A percentile compares a stretch with the other conserved stretches of the same genome.
Evolutionary conservation across 2,888 invertebrate genomes (phyloP).

Genomic region (Arctia plantaginis): DNA sequence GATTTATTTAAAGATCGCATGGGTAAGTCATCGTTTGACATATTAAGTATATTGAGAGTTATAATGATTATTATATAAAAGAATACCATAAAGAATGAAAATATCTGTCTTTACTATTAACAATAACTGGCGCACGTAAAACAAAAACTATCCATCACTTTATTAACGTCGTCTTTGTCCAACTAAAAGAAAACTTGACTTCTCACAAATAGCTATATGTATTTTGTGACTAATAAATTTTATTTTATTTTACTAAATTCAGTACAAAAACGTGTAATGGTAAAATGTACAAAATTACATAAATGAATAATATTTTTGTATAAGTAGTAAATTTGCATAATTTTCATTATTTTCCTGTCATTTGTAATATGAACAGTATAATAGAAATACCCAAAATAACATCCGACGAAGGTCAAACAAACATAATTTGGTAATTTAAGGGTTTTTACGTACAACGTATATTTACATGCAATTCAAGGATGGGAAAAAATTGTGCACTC

Average conservation of each 20-base stretch:
- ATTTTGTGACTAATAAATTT: not conserved
- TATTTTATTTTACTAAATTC: not conserved
- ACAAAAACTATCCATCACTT: not conserved
- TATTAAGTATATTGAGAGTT: not conserved
- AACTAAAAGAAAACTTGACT: not conserved
- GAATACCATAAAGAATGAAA: not conserved
- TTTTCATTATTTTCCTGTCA: not conserved
- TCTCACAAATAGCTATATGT: not conserved
- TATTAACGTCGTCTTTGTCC: not conserved
- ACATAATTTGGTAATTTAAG: not conserved
- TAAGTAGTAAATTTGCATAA: not conserved
- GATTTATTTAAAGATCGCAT: slow-evolving; percentile 5
- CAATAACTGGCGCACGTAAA: not conserved
- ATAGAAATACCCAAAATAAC: not conserved
- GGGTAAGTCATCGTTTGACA: not conserved
- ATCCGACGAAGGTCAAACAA: not conserved
- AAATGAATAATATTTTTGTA: not conserved
- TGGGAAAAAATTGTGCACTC: not conserved
- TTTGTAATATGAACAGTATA: not conserved
- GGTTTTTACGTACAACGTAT: not conserved
- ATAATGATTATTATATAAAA: not conserved
- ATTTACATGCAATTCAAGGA: not conserved
- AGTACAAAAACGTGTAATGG: not conserved
- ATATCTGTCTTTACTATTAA: not conserved
- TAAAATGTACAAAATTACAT: not conserved